Conservation (phyloP, 2,113 vertebrate genomes). For the Globicephala melas region DNA sequence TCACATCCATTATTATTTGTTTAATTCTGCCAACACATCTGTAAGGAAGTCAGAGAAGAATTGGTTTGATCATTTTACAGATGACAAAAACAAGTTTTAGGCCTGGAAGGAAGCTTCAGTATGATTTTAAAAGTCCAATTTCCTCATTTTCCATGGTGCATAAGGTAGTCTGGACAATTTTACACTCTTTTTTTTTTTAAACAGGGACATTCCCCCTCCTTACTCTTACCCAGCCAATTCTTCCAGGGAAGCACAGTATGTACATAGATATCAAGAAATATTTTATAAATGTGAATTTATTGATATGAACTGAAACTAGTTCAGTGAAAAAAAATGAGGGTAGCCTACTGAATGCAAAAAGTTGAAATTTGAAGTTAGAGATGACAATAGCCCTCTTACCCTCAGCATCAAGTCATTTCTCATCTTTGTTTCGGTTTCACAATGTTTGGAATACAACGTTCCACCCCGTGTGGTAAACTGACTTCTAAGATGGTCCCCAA, state of each 20-base stretch:
- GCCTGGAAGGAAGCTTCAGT: not conserved
- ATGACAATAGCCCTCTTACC: not conserved
- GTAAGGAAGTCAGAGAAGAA: not conserved
- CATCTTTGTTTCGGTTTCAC: not conserved
- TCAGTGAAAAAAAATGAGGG: not conserved
- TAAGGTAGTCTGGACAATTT: not conserved
- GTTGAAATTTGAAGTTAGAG: not conserved
- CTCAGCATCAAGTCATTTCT: not conserved
- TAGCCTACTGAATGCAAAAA: not conserved
- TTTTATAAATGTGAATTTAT: not conserved
- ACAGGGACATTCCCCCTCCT: not conserved
- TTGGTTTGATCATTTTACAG: not conserved
- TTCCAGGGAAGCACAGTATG: not conserved
- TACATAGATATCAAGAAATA: not conserved
- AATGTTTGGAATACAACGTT: not conserved
- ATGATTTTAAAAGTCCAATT: not conserved
- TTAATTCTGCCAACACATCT: not conserved
- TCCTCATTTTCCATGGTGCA: not conserved
- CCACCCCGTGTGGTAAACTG: not conserved
- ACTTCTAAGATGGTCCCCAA: not conserved
- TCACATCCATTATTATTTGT: not conserved
- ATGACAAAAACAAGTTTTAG: not conserved
- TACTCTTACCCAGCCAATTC: not conserved
- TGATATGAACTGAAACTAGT: not conserved
- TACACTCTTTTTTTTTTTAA: not conserved